phyloP scores from a whole-genome alignment of 1,140 invertebrate genomes.

The Pseudomyrmex sp. region DNA sequence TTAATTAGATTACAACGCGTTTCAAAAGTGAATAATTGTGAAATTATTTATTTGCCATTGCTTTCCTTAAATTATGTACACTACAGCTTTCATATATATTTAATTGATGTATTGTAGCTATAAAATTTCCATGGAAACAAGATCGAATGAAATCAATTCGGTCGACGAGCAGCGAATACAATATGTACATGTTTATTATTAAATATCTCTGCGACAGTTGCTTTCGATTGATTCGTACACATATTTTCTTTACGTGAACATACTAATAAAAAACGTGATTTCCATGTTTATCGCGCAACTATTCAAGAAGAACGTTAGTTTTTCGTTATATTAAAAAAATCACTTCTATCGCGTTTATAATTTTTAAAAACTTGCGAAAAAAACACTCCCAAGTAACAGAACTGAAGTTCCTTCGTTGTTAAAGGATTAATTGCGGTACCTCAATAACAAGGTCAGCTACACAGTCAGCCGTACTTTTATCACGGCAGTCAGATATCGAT shows the following conservation, averaged over 20 bases:
- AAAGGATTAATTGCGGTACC: too few species aligned
- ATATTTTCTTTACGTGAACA: not conserved
- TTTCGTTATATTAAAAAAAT: not conserved
- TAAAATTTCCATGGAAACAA: conserved; percentile 28
- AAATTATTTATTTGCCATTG: conserved; percentile 35
- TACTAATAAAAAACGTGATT: not conserved
- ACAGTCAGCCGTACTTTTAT: conserved; percentile 17
- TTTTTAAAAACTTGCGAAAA: not conserved
- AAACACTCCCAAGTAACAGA: not conserved
- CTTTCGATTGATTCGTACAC: not conserved
- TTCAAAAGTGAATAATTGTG: conserved; percentile 38
- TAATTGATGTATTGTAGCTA: not conserved
- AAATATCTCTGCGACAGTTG: not conserved
- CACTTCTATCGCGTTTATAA: not conserved
- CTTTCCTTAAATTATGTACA: conserved; percentile 33
- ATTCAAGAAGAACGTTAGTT: not conserved
- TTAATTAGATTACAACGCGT: conserved; percentile 20
- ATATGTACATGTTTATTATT: conserved; percentile 31
- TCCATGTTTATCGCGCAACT: not conserved
- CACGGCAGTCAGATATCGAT: conserved; percentile 37
- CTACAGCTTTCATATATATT: conserved; percentile 24
- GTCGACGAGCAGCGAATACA: not conserved
- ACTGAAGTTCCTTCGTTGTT: not conserved
- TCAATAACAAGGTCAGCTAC: conserved; percentile 32
- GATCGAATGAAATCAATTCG: conserved; percentile 31